These are phyloP conservation scores for Aphelocoma californica DNA, from an alignment of 2,797 vertebrate genomes.

Conservation along the genomic window DNA sequence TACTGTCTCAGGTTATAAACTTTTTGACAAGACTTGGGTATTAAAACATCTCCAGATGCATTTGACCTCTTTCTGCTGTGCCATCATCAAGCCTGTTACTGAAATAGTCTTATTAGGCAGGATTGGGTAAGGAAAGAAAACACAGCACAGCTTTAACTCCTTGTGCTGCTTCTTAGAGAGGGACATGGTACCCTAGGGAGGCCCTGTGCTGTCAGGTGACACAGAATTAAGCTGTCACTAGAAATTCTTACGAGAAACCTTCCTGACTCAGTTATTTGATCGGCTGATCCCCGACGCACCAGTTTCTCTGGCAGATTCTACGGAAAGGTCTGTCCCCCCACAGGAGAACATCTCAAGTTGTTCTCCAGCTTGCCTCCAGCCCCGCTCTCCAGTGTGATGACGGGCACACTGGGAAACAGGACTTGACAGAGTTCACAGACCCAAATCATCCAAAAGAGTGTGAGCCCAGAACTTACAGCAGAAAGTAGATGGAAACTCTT, in stretches of 20 bases:
- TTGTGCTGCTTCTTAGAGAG: background rate
- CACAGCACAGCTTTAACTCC: background rate
- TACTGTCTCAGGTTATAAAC: background rate
- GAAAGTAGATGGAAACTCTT: background rate
- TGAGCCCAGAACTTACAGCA: background rate
- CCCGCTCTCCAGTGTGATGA: background rate
- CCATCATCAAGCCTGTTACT: background rate
- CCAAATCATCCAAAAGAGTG: background rate
- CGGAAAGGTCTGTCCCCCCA: background rate
- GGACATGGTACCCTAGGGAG: background rate
- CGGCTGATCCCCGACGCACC: background rate
- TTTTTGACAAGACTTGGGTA: background rate
- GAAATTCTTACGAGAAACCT: background rate
- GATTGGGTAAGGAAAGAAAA: background rate
- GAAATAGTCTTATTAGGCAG: background rate
- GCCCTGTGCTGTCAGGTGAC: background rate
- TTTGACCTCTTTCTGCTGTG: background rate
- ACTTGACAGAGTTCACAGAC: background rate
- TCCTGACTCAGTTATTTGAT: background rate
- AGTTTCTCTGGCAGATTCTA: background rate
- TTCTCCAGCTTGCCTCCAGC: background rate
- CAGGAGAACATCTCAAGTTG: background rate
- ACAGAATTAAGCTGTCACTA: background rate
- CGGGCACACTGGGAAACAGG: background rate
- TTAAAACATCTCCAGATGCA: background rate